These are phyloP conservation scores for Tachysurus fulvidraco DNA, from an alignment of 2,113 vertebrate species.

Conservation along the genomic window DNA sequence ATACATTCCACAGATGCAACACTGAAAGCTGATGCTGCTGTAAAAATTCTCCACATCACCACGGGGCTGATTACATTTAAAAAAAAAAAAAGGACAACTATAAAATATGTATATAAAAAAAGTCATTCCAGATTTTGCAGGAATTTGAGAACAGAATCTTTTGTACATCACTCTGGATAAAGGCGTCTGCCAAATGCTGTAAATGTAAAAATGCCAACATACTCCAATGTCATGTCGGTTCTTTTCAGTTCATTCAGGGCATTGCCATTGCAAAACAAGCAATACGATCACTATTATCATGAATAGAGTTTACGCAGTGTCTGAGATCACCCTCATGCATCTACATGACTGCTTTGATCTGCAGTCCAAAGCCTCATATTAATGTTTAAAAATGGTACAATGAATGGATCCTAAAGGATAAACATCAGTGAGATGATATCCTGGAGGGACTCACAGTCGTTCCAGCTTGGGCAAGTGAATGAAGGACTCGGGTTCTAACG, in stretches of 20 bases:
- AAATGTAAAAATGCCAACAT: neutral
- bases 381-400: neutral
- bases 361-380: neutral
- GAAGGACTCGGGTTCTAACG: slow-evolving; percentile 91
- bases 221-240: slow-evolving; percentile 3
- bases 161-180: too few species aligned
- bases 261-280: slow-evolving; percentile 7
- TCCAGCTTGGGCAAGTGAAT: slow-evolving; percentile 93
- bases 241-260: neutral
- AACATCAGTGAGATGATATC: neutral
- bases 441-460: slow-evolving; percentile 84
- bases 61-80: neutral
- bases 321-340: neutral
- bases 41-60: neutral
- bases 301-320: neutral
- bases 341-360: slow-evolving; percentile 5
- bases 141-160: slow-evolving; percentile 1
- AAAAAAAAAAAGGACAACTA: neutral
- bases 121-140: slow-evolving; percentile 9
- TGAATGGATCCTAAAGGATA: neutral
- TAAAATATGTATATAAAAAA: neutral
- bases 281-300: neutral
- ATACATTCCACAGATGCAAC: slow-evolving; percentile 13
- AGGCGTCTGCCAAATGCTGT: too few species aligned
- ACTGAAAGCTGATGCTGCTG: neutral